These are phyloP conservation scores for Pangasius mekongensis DNA, from an alignment of 2,797 vertebrate genomes.

Conservation along the genomic window DNA sequence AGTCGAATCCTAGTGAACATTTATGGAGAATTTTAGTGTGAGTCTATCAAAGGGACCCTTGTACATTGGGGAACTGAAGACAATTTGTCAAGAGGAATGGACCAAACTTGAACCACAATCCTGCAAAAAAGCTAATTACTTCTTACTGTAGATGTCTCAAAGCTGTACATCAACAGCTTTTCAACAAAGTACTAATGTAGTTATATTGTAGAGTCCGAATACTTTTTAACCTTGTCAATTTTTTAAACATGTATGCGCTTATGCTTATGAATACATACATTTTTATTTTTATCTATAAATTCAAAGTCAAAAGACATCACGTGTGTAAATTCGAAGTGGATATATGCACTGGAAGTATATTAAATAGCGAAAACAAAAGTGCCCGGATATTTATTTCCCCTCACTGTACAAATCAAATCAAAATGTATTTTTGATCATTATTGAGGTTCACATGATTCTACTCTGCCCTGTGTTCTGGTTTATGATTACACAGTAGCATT, in stretches of 20 bases:
- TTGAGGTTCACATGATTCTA: background rate
- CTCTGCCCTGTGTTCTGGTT: background rate
- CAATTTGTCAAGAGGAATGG: background rate
- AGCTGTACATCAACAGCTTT: no score
- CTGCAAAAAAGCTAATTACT: background rate
- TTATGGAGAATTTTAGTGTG: background rate
- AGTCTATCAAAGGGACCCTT: background rate
- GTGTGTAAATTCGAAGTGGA: background rate
- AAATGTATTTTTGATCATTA: background rate
- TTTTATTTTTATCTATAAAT: background rate
- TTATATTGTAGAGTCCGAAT: background rate
- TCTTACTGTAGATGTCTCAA: background rate
- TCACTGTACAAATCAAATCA: background rate
- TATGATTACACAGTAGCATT: background rate
- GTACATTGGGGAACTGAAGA: background rate
- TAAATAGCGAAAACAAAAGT: background rate
- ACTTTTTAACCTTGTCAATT: background rate
- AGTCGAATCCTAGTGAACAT: background rate
- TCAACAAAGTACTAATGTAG: background rate
- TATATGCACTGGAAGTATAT: background rate
- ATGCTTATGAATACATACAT: background rate
- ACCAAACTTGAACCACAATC: background rate
- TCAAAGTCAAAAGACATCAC: background rate
- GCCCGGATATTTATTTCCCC: background rate
- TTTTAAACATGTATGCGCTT: background rate